Conservation (phyloP, 2,113 vertebrate genomes). For the Puma concolor region DNA sequence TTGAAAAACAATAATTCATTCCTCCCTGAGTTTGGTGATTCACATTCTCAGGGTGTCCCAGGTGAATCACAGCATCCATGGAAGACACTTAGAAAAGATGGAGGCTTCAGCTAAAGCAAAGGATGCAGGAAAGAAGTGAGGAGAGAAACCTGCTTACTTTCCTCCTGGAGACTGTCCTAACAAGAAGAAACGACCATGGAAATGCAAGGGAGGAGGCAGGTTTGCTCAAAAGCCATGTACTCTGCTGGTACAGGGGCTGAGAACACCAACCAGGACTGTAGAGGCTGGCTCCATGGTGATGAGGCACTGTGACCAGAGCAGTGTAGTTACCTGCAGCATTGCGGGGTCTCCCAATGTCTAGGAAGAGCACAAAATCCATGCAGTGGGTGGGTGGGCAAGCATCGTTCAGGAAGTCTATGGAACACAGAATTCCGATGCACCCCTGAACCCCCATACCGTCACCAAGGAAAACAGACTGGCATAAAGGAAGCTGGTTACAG, state of each 20-base stretch:
- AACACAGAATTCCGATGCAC: neutral
- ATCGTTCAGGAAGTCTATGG: neutral
- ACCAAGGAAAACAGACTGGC: neutral
- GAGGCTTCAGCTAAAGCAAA: neutral
- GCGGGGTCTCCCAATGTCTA: neutral
- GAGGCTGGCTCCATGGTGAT: neutral
- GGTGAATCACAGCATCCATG: neutral
- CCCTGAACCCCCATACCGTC: neutral
- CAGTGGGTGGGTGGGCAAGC: neutral
- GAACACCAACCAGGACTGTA: neutral
- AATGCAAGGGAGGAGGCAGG: neutral
- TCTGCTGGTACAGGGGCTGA: neutral
- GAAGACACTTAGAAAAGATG: neutral
- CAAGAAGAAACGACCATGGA: neutral
- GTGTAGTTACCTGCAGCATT: neutral
- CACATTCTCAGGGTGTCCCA: neutral
- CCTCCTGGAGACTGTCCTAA: neutral
- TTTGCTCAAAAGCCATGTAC: neutral
- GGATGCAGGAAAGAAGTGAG: neutral
- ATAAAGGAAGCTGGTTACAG: neutral
- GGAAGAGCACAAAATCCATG: neutral
- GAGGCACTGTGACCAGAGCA: neutral
- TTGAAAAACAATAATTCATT: neutral
- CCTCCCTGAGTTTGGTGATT: neutral
- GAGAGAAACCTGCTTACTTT: neutral